Evolutionary conservation across 2,797 vertebrate genomes (phyloP).

Genomic region (Acrossocheilus wenchowensis): DNA sequence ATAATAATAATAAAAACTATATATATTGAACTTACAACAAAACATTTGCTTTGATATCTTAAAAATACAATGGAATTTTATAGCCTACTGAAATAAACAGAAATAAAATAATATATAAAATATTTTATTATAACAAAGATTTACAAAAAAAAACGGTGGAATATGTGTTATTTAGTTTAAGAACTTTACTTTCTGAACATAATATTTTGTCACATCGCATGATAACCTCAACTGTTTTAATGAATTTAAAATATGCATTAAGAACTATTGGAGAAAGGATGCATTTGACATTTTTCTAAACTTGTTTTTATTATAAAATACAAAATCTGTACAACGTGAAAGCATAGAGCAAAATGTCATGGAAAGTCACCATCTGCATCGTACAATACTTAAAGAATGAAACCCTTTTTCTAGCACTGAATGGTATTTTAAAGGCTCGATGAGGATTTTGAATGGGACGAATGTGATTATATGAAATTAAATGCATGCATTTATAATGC

Average conservation of each 20-base stretch:
- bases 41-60: background rate
- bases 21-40: background rate
- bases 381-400: background rate
- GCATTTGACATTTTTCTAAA: conserved; percentile 27
- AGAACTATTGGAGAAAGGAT: background rate
- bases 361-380: conserved; percentile 19
- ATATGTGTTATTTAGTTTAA: background rate
- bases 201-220: background rate
- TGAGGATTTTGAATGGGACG: background rate
- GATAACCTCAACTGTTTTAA: background rate
- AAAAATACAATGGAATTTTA: background rate
- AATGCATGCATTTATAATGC: background rate
- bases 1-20: too few species aligned
- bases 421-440: background rate
- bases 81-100: background rate
- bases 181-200: background rate
- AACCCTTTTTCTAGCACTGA: background rate
- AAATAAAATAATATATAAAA: background rate
- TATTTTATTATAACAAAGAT: background rate
- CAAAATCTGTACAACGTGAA: conserved; percentile 50
- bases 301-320: conserved; percentile 43
- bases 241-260: background rate
- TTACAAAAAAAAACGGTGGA: background rate
- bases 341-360: conserved; percentile 19
- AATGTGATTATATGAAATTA: background rate